A percentile compares a stretch with the other conserved stretches of the same genome.
phyloP scores from a whole-genome alignment of 1,140 invertebrate genomes.

The Ceratina japonica region DNA sequence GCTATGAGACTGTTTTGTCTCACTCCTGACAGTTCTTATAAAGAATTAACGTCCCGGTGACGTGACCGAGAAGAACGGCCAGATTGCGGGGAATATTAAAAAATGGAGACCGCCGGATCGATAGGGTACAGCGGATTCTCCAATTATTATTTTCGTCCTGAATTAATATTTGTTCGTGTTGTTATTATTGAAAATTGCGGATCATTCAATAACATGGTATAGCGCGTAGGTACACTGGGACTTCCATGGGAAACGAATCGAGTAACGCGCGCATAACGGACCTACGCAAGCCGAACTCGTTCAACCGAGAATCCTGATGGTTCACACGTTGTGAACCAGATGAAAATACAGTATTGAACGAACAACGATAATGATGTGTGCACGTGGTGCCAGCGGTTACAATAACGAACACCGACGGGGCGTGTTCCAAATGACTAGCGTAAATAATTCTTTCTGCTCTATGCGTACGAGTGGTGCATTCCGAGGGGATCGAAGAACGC shows the following conservation, averaged over 20 bases:
- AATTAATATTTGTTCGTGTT: too few relatives aligned
- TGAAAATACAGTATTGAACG: not conserved
- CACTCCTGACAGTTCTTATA: too few relatives aligned
- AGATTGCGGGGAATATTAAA: not conserved
- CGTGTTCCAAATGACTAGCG: slow-evolving; percentile 41
- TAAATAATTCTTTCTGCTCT: slow-evolving; percentile 44
- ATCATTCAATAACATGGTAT: too few relatives aligned
- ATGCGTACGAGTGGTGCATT: slow-evolving; percentile 36
- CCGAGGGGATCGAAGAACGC: slow-evolving; percentile 42
- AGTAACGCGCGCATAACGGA: not conserved
- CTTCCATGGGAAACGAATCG: not conserved
- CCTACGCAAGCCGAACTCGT: slow-evolving; percentile 1
- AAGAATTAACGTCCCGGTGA: not conserved
- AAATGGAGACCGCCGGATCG: too few relatives aligned
- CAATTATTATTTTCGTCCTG: too few relatives aligned
- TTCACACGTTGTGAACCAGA: slow-evolving; percentile 1
- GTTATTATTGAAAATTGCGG: too few relatives aligned
- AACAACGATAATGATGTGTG: not conserved
- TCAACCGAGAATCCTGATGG: not conserved
- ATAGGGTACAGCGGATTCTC: too few relatives aligned
- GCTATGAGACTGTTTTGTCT: not conserved
- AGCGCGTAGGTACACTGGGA: not conserved
- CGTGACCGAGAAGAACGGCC: not conserved
- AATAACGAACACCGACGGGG: not conserved
- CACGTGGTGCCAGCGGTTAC: not conserved